phyloP scores from a whole-genome alignment of 2,113 vertebrate genomes.

The Orycteropus afer region DNA sequence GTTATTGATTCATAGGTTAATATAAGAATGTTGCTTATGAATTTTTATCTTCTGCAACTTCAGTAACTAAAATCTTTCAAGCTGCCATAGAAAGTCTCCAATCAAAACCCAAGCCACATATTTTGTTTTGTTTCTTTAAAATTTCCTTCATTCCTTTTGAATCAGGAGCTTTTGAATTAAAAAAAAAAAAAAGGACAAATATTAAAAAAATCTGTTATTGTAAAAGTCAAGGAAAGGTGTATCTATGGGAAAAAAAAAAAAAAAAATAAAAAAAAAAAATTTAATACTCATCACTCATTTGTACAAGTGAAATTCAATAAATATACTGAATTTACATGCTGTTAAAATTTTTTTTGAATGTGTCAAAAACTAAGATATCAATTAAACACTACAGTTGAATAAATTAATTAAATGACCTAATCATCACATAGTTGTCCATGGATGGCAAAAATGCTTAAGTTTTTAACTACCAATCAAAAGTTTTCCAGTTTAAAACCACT shows the following conservation, averaged over 20 bases:
- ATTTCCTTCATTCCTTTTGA: too few relatives aligned
- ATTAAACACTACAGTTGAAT: not conserved
- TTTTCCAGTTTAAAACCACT: too few relatives aligned
- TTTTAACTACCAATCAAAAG: too few relatives aligned
- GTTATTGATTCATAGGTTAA: not conserved
- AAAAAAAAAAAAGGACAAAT: too few relatives aligned
- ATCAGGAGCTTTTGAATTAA: too few relatives aligned
- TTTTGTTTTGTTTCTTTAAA: not conserved
- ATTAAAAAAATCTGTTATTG: too few relatives aligned
- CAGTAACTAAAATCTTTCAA: not conserved
- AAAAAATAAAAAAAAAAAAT: too few relatives aligned
- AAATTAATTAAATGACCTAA: not conserved
- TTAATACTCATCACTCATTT: not conserved
- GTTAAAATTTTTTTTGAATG: not conserved
- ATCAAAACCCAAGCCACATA: not conserved
- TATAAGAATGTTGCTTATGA: not conserved
- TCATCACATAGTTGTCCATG: too few relatives aligned
- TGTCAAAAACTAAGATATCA: not conserved
- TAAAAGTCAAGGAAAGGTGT: too few relatives aligned
- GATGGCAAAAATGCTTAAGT: too few relatives aligned
- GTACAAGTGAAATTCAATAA: not conserved
- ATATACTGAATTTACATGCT: not conserved
- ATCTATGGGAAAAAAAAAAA: too few relatives aligned
- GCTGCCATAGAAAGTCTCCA: not conserved
- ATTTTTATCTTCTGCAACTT: not conserved